These are phyloP conservation scores for Episyrphus balteatus DNA, from an alignment of 1,140 invertebrate species.

Conservation along the genomic window DNA sequence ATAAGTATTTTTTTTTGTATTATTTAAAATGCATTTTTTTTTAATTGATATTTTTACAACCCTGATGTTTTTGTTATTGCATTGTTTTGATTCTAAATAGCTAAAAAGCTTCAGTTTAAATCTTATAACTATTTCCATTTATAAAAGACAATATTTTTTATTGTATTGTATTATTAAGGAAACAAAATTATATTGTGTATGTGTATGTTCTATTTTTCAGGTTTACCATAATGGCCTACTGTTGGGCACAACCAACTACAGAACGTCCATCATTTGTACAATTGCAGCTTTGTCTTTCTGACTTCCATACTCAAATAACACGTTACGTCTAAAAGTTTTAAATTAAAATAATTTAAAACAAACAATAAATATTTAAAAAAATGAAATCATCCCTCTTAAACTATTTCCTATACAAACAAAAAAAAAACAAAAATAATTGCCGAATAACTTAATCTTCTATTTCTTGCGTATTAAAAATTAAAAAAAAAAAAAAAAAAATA, in stretches of 20 bases:
- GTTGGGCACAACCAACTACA: constrained; percentile 79
- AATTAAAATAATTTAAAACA: not conserved
- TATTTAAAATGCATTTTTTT: too few species aligned
- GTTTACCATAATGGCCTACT: constrained; percentile 87
- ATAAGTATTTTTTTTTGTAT: too few species aligned
- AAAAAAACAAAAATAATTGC: not conserved
- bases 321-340: constrained; percentile 53
- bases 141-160: too few species aligned
- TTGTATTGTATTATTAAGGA: too few species aligned
- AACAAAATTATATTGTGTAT: too few species aligned
- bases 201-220: constrained; percentile 49
- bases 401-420: not conserved
- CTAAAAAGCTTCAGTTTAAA: too few species aligned
- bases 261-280: constrained; percentile 80
- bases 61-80: too few species aligned
- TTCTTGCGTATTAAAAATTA: not conserved
- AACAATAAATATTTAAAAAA: not conserved
- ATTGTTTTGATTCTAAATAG: too few species aligned
- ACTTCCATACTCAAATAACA: constrained; percentile 68
- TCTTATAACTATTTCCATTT: too few species aligned
- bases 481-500: not conserved
- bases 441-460: not conserved
- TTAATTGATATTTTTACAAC: too few species aligned
- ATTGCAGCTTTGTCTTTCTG: constrained; percentile 73
- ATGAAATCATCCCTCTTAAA: constrained; percentile 1